Base-by-base conservation (phyloP, 2,888 invertebrate genomes). In the Temnothorax rugatulus region DNA sequence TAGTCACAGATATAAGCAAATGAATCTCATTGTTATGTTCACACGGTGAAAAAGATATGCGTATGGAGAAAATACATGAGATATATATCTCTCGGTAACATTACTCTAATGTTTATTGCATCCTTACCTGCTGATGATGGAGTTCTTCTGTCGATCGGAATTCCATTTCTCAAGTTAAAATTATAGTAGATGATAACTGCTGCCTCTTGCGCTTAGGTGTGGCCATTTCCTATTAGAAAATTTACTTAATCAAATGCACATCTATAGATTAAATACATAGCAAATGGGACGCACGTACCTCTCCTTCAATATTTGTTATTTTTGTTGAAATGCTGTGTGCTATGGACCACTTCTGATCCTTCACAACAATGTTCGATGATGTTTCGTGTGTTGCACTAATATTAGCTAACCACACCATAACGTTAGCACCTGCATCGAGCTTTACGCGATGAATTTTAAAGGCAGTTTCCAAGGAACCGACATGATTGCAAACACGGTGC, bases 381-480 rank as follows among this genome's bases (percentile, higher is more conserved):
- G 99, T 99, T 90, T 98, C 98, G 95, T 99, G 99, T 50, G 97
- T 96, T 44, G 96, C 97, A 76, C 97, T 97, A 21, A 96, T 95
- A 95, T 99, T 98, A 0, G 98, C 96, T 1, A 99, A 98, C 99
- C 99, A 99, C 84, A 99, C 97, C 9, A 97, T 98, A 57, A 98
- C 96, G 7, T 96, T 96, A 7, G 96, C 97, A 64, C 97, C 97
- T 13, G 97, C 96, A 91, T 98, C 97, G 84, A 99, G 95, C 94
- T 98, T 98, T 71, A 97, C 96, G 21, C 99, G 97, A 95, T 98
- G 98, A 95, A 99, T 99, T 95, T 99, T 99, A 96, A 97, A 99
- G n/a, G 96, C 95, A 0, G 98, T 97, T 95, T 99, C 98, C 90
- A 96, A 95, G 1, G 96, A 96, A 73, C 98, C 98, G 4, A n/a